These are phyloP conservation scores for Chelonus insularis DNA, from an alignment of 1,140 invertebrate genomes.

Conservation along the genomic window DNA sequence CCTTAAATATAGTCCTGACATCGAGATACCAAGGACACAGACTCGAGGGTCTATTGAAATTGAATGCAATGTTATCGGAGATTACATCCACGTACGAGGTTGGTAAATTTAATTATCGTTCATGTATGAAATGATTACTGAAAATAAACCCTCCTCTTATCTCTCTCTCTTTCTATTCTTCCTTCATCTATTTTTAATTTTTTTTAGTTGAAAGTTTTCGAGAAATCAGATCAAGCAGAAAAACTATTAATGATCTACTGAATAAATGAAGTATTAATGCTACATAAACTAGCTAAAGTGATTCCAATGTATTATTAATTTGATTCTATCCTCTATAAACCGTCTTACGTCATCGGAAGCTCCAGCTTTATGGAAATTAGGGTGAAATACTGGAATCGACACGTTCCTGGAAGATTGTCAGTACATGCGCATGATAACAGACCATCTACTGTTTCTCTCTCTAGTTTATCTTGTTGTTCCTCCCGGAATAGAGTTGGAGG, in stretches of 20 bases:
- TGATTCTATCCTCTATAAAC: too few species aligned
- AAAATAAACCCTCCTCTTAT: too few species aligned
- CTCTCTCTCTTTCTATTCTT: too few species aligned
- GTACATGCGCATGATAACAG: constrained; percentile 16
- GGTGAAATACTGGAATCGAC: constrained; percentile 24
- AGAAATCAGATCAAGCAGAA: too few species aligned
- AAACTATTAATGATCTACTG: too few species aligned
- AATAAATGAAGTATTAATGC: too few species aligned
- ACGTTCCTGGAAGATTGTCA: constrained; percentile 25
- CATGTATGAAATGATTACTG: too few species aligned
- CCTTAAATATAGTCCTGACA: constrained; percentile 57
- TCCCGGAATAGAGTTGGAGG: constrained; percentile 5
- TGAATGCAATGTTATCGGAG: constrained; percentile 47
- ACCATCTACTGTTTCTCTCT: constrained; percentile 1
- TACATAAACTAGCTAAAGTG: too few species aligned
- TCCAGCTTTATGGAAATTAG: constrained; percentile 26
- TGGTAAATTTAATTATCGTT: constrained; percentile 26
- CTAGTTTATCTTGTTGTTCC: background rate
- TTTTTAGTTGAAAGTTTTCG: too few species aligned
- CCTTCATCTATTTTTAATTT: too few species aligned
- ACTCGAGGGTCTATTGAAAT: constrained; percentile 54
- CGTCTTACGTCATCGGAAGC: constrained; percentile 18
- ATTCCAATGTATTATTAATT: too few species aligned
- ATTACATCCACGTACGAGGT: constrained; percentile 55
- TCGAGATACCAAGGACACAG: constrained; percentile 37